phyloP scores from a whole-genome alignment of 2,888 invertebrate genomes.

The Bursaphelenchus okinawaensis region DNA sequence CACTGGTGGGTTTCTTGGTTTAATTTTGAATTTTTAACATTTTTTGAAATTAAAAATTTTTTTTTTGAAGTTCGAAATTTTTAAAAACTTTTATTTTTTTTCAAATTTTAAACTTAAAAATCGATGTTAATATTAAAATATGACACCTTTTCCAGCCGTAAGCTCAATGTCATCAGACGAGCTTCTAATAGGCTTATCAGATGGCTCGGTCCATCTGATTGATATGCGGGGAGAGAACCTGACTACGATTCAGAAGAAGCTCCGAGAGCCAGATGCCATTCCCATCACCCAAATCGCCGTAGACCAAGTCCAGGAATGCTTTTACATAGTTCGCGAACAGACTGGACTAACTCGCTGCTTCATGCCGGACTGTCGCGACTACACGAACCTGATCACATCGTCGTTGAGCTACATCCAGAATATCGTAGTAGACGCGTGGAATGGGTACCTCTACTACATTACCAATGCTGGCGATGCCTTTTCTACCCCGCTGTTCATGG shows the following conservation, averaged over 20 bases:
- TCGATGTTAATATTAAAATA: not conserved
- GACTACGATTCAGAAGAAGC: conserved; percentile 12
- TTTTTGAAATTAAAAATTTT: conserved; percentile 9
- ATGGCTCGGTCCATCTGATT: conserved; percentile 26
- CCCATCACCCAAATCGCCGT: conserved; percentile 41
- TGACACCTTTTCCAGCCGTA: conserved; percentile 19
- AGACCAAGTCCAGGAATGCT: conserved; percentile 20
- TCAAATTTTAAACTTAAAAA: not conserved
- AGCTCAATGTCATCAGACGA: conserved; percentile 12
- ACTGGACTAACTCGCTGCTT: conserved; percentile 26
- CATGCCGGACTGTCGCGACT: conserved; percentile 17
- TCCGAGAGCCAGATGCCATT: conserved; percentile 32
- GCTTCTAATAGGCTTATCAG: conserved; percentile 29
- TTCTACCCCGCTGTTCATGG: conserved; percentile 34
- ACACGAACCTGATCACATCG: conserved; percentile 25
- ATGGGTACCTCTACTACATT: conserved; percentile 43
- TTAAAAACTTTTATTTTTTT: conserved; percentile 1
- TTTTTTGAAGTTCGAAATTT: conserved; percentile 1
- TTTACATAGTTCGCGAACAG: conserved; percentile 33
- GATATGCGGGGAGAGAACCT: conserved; percentile 8
- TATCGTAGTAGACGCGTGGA: conserved; percentile 41
- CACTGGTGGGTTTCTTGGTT: conserved; percentile 27
- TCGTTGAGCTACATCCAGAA: conserved; percentile 24
- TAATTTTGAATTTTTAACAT: not conserved
- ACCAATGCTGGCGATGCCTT: conserved; percentile 41